Percentiles rank a stretch among this genome's conserved stretches.
phyloP scores from a whole-genome alignment of 2,113 vertebrate genomes.

The Albula goreensis region DNA sequence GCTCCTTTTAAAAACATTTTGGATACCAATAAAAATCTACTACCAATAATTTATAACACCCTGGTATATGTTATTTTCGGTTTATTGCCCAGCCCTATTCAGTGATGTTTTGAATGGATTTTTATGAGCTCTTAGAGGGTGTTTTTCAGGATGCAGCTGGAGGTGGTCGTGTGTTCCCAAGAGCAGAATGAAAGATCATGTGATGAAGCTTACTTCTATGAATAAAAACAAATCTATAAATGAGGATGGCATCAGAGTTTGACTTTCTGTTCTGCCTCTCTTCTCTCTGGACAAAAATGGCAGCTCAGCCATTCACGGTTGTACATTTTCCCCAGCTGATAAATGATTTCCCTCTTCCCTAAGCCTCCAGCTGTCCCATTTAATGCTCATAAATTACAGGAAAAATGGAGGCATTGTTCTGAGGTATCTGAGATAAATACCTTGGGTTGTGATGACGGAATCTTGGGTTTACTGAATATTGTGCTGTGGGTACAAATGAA shows the following conservation, averaged over 20 bases:
- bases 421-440: neutral
- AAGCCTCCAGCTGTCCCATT: neutral
- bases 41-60: no score
- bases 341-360: neutral
- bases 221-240: neutral
- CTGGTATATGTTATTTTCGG: no score
- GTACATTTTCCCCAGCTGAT: neutral
- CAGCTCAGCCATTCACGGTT: neutral
- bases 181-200: neutral
- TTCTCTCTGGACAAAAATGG: neutral
- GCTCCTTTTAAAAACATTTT: no score
- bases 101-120: no score
- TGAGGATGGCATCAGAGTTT: neutral
- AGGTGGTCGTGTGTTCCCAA: neutral
- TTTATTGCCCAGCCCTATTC: no score
- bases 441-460: neutral
- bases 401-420: neutral
- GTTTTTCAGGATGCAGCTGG: no score
- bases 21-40: no score
- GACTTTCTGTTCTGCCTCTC: neutral
- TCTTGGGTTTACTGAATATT: neutral
- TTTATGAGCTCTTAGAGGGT: no score
- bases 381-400: neutral
- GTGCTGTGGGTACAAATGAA: neutral
- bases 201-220: neutral